Conservation (phyloP, 2,888 invertebrate species). For the Coremacera marginata region DNA sequence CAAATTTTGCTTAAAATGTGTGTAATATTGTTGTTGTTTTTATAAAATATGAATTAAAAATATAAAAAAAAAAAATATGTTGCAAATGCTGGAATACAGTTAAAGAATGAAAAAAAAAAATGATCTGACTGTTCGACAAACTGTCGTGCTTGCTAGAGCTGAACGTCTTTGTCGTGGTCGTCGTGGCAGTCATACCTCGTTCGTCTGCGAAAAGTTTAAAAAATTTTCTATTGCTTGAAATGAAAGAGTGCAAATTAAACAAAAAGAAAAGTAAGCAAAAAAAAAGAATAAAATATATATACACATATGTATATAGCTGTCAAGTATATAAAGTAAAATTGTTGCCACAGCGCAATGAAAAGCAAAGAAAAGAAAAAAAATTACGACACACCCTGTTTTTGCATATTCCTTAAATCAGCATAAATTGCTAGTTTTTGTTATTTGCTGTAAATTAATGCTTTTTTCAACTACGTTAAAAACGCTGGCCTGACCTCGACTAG, state of each 20-base stretch:
- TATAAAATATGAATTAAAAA: not conserved
- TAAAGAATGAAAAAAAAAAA: not conserved
- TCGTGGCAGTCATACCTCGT: conserved; percentile 22
- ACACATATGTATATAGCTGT: not conserved
- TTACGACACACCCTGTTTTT: conserved; percentile 45
- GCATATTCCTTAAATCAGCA: not conserved
- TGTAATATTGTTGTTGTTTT: conserved; percentile 3
- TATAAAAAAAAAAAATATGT: not conserved
- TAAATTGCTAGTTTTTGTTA: no score
- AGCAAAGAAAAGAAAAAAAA: not conserved
- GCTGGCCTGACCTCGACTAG: conserved; percentile 5
- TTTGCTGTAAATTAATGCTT: no score
- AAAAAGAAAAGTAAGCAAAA: conserved; percentile 6
- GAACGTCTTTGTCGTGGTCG: conserved; percentile 51
- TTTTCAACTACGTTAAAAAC: no score
- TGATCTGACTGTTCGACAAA: not conserved
- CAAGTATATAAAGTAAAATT: not conserved
- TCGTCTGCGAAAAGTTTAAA: not conserved
- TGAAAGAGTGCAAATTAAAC: conserved; percentile 21
- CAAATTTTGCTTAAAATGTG: not conserved
- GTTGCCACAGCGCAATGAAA: not conserved
- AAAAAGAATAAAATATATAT: no score
- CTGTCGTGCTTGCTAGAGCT: conserved; percentile 47
- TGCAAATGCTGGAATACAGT: not conserved
- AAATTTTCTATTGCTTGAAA: not conserved